Evolutionary conservation across 1,140 invertebrate genomes (phyloP).

Genomic region (Trachymyrmex septentrionalis): DNA sequence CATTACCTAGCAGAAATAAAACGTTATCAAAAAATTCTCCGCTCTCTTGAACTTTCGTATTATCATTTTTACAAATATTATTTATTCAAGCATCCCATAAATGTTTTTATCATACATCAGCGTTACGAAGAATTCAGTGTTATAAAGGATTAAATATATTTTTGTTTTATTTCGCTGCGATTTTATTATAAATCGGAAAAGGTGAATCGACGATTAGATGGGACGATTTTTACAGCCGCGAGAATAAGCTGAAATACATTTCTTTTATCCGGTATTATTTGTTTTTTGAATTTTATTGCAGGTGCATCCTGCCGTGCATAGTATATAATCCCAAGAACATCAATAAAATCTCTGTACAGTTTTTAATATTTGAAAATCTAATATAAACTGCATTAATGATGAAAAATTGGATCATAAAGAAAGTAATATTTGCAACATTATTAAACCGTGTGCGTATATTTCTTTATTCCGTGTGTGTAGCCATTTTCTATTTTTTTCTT

Average conservation of each 20-base stretch:
- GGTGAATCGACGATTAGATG: not conserved
- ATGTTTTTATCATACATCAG: not conserved
- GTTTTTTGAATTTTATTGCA: constrained; percentile 25
- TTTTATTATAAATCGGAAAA: not conserved
- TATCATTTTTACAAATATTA: not conserved
- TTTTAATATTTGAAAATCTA: not conserved
- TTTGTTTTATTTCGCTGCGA: not conserved
- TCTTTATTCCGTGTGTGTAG: not conserved
- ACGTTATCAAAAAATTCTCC: not conserved
- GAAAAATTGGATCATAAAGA: not conserved
- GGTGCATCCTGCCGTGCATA: not conserved
- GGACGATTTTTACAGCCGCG: not conserved
- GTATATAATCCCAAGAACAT: not conserved
- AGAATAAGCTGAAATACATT: constrained; percentile 35
- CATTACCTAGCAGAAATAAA: constrained; percentile 20
- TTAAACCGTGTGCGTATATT: not conserved
- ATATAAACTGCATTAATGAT: not conserved
- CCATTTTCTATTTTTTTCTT: not conserved
- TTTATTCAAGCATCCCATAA: not conserved
- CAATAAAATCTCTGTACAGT: not conserved
- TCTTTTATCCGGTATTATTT: constrained; percentile 34
- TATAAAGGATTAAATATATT: not conserved
- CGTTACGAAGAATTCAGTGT: not conserved
- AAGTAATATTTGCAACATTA: not conserved
- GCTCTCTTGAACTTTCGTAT: not conserved